These are phyloP conservation scores for Macrosoma leucophasiata DNA, from an alignment of 2,888 invertebrate species.

Conservation along the genomic window DNA sequence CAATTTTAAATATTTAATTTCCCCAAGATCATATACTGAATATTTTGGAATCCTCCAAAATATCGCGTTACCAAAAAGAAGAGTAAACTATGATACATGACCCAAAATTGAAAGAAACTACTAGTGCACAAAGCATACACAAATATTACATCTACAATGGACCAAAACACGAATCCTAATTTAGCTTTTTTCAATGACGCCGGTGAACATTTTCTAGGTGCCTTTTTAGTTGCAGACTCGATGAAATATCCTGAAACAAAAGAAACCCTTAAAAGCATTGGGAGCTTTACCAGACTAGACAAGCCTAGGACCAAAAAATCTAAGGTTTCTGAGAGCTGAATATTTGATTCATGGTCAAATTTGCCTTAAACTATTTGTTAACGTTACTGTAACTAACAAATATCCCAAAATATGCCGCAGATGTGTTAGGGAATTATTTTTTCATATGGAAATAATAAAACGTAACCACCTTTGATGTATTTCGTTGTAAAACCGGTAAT, in stretches of 20 bases:
- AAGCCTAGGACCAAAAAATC: no score
- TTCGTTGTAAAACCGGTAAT: no score
- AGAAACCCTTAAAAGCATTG: no score
- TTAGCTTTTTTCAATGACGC: constrained; percentile 44
- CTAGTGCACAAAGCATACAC: constrained; percentile 57
- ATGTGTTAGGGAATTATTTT: no score
- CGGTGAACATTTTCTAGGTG: constrained; percentile 38
- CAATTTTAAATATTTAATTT: constrained; percentile 20
- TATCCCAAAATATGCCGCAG: no score
- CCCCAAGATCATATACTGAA: constrained; percentile 68
- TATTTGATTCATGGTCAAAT: no score
- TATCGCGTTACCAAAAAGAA: constrained; percentile 72
- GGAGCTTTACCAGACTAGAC: no score
- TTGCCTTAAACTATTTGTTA: no score
- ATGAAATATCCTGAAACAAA: constrained; percentile 51
- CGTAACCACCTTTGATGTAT: no score
- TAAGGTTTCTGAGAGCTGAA: no score
- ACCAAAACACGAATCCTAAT: constrained; percentile 80
- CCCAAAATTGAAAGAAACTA: constrained; percentile 69
- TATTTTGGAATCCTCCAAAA: constrained; percentile 77
- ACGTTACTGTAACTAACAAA: no score
- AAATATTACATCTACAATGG: constrained; percentile 67
- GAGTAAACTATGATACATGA: constrained; percentile 69
- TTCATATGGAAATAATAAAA: no score
- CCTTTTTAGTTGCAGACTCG: constrained; percentile 41